Evolutionary conservation across 2,888 invertebrate genomes (phyloP), one percentile per base, ranked within the genome.

Genomic region (Tetragnatha montana): DNA sequence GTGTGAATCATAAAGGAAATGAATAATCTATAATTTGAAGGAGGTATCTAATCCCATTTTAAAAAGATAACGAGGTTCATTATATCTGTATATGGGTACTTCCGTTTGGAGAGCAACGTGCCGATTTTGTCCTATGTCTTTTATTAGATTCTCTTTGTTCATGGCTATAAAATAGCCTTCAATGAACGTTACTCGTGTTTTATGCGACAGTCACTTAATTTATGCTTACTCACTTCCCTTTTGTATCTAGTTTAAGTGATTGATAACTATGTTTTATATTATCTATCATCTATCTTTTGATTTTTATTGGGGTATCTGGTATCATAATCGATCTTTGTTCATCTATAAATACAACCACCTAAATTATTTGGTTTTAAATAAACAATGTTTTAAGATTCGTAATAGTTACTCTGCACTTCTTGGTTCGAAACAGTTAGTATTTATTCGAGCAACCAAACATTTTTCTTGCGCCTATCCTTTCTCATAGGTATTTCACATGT

Each of bases 111-210:
- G 21, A 22, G 12, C 14, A 73, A n/a, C 75, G 47, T 47, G 75
- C 47, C 14, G n/a, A 75, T 17, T 8, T 17, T n/a, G 47, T 75
- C 12, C 17, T 1, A n/a, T 75, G 35, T 75, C 75, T 75, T 75
- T 75, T 75, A 75, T 75, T 75, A 75, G 75, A 75, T 47, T 75
- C 47, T 35, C 75, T 75, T 75, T 75, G 75, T 75, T 75, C 47
- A n/a, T 6, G 17, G 75, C 35, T 75, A n/a, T 60, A 17, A 60
- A 60, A 60, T 6, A 12, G 60, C 60, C 17, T 12, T 8, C 12
- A 60, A 60, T 60, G 14, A 17, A 60, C 12, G 12, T 60, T 60
- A 10, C 60, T 35, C 35, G 35, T 35, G 17, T 60, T 60, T 8
- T 17, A 60, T 17, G 12, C 17, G 60, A 60, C 17, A 60, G 60